Base-by-base conservation (phyloP, 2,113 vertebrate species). In the Cinclus mexicanus region DNA sequence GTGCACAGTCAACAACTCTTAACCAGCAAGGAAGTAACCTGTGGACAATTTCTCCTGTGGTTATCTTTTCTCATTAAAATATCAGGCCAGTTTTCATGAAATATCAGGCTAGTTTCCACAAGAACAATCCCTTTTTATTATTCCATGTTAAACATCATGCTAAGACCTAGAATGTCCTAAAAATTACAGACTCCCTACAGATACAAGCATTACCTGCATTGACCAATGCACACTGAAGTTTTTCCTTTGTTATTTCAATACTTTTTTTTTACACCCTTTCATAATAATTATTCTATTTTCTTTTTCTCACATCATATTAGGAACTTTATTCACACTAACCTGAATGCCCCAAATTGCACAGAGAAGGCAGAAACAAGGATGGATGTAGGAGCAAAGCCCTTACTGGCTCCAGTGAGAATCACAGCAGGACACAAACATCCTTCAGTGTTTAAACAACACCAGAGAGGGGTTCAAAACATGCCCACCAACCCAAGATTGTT, bases 1-100 rank as follows among this genome's bases (percentile, higher is more conserved):
- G 89, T 93, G 94, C 91, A 91, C 26, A 87, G 74, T 64, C 89
- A 95, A 87, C 84, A 83, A 22, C 67, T 77, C 75, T 82, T 74
- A 65, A 80, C 67, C 59, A 89, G 55, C 31, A 79, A 70, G 67
- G 87, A 89, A 90, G 90, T 70, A 85, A 77, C 72, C 68, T n/a
- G 3, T 10, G 35, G 64, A 44, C 37, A 26, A 76, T 80, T 74
- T 63, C 71, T 91, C 59, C 37, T 3, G 4, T 59, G 64, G 87
- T 83, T 89, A 83, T 55, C 71, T 83, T 67, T 77, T 49, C 55
- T 42, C 72, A 47, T 47, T 90, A 72, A 91, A 90, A 26, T 10
- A 83, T 12, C 70, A 70, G 11, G 28, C 28, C 63, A 69, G 10
- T 47, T 72, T 61, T 60, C 37, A 60, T 12, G 4, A 85, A 59